Evolutionary conservation across 2,888 invertebrate species (phyloP).

Genomic region (Trachelus troglodyta): DNA sequence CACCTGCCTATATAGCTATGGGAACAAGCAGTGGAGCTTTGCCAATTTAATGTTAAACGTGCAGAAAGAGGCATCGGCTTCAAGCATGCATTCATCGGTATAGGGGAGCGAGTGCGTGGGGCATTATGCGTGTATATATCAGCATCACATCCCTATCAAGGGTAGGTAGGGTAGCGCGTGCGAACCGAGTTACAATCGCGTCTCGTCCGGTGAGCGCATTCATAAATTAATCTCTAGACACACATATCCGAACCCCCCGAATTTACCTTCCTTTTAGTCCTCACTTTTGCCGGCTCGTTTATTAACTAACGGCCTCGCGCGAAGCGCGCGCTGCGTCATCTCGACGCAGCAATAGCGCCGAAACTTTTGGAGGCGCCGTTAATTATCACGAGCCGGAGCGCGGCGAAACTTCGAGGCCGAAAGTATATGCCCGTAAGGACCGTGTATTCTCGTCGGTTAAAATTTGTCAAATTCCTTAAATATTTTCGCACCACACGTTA

Average conservation of each 20-base stretch:
- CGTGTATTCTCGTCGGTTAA: not conserved
- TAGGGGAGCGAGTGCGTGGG: not conserved
- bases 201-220: not conserved
- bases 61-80: not conserved
- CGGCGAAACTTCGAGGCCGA: not conserved
- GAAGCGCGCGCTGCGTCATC: not conserved
- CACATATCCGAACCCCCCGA: not conserved
- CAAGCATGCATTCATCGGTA: not conserved
- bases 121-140: not conserved
- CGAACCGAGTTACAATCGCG: not conserved
- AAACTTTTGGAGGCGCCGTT: not conserved
- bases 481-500: not conserved
- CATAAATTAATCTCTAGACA: not conserved
- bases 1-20: not conserved
- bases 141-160: not conserved
- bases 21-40: not conserved
- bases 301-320: not conserved
- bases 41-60: not conserved
- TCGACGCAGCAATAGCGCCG: not conserved
- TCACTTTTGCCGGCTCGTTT: not conserved
- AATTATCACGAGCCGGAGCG: not conserved
- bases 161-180: not conserved
- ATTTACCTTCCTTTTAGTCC: not conserved
- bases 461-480: not conserved
- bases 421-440: not conserved